phyloP scores from a whole-genome alignment of 2,113 vertebrate species.

The Pachyramphus minor region DNA sequence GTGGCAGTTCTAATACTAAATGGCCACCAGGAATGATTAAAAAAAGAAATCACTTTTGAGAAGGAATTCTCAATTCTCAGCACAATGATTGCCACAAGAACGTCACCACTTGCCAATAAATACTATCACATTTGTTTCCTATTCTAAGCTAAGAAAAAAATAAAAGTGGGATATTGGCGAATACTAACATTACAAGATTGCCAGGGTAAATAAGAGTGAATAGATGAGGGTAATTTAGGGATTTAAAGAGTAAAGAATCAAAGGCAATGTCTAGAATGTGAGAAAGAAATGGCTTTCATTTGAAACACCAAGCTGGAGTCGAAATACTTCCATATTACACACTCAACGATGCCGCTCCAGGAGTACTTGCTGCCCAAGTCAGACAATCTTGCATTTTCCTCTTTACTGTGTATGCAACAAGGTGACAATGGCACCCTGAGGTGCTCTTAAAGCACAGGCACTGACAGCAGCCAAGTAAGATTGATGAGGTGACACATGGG shows the following conservation, averaged over 20 bases:
- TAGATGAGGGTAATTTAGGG: neutral
- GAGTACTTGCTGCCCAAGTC: neutral
- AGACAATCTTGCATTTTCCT: neutral
- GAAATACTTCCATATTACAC: neutral
- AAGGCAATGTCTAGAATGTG: neutral
- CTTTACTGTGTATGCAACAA: neutral
- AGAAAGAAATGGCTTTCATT: neutral
- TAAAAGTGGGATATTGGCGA: neutral
- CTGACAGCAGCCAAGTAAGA: neutral
- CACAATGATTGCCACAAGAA: neutral
- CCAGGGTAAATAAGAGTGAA: neutral
- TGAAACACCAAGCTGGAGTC: neutral
- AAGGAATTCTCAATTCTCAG: neutral
- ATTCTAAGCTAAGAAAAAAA: neutral
- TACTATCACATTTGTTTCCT: neutral
- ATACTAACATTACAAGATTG: neutral
- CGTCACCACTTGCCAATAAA: neutral
- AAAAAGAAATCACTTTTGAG: neutral
- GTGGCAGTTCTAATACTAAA: neutral
- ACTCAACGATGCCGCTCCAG: accelerated
- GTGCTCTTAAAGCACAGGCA: neutral
- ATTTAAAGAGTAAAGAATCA: neutral
- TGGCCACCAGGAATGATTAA: neutral
- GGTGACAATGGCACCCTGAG: accelerated
- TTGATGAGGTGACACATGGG: accelerated